Evolutionary conservation across 2,113 vertebrate genomes (phyloP).

Genomic region (Sinocyclocheilus maitianheensis): DNA sequence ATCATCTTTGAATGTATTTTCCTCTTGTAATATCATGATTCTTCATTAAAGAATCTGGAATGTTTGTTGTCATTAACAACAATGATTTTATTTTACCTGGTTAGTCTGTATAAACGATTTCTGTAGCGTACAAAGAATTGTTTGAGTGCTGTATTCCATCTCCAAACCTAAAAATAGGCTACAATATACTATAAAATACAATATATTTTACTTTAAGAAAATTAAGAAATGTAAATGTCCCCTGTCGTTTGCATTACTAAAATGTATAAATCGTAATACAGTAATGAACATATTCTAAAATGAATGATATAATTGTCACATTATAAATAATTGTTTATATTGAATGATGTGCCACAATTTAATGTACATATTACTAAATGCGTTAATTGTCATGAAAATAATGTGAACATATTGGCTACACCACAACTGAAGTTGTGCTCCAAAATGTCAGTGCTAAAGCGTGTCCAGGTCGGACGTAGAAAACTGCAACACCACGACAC

Average conservation of each 20-base stretch:
- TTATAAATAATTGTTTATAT: background rate
- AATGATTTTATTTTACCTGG: background rate
- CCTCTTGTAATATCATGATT: background rate
- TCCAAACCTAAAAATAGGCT: background rate
- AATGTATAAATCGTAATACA: background rate
- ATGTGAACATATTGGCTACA: background rate
- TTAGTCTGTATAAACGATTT: background rate
- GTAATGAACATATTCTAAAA: background rate
- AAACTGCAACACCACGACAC: constrained; percentile 78
- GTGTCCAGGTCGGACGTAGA: constrained; percentile 74
- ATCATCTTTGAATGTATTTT: background rate
- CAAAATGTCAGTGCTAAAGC: constrained; percentile 52
- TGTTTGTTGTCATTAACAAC: background rate
- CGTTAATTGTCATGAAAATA: background rate
- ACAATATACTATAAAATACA: too few species aligned
- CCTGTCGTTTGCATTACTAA: background rate
- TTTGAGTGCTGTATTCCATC: background rate
- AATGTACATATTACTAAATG: background rate
- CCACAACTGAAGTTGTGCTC: background rate
- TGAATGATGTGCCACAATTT: background rate
- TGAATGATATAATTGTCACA: background rate
- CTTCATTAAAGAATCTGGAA: constrained; percentile 37
- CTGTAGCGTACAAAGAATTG: background rate
- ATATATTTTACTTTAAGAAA: too few species aligned
- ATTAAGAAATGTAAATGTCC: too few species aligned